These are phyloP conservation scores for Scaeva pyrastri DNA, from an alignment of 2,888 invertebrate genomes.

Conservation along the genomic window DNA sequence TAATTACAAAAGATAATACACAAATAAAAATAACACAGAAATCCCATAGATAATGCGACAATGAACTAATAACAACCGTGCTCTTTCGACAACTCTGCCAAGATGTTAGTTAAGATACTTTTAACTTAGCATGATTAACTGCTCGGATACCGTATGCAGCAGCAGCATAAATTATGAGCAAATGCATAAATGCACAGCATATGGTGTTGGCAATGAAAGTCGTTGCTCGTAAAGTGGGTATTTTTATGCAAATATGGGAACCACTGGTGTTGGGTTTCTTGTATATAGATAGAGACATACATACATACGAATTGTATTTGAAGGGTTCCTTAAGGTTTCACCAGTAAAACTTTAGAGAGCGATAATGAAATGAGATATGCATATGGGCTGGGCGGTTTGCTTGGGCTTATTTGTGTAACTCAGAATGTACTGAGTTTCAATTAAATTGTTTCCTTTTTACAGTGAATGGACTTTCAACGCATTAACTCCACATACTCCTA, in stretches of 20 bases:
- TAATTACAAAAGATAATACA: constrained; percentile 50
- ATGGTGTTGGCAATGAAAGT: constrained; percentile 65
- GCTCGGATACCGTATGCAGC: neutral
- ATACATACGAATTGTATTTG: neutral
- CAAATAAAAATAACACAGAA: constrained; percentile 18
- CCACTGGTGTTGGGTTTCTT: constrained; percentile 53
- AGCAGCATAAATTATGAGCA: constrained; percentile 57
- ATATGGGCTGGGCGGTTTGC: neutral
- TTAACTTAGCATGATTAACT: constrained; percentile 52
- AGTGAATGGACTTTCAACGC: constrained; percentile 11
- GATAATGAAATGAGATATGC: constrained; percentile 55
- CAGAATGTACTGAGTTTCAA: constrained; percentile 10
- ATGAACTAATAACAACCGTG: constrained; percentile 65
- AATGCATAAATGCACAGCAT: neutral
- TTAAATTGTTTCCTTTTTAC: constrained; percentile 33
- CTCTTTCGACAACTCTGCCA: constrained; percentile 41
- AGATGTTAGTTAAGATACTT: constrained; percentile 7
- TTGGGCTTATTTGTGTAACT: neutral
- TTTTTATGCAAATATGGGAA: constrained; percentile 64
- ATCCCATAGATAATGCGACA: constrained; percentile 62
- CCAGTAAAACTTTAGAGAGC: constrained; percentile 22
- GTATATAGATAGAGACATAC: no score
- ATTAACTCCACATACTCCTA: no score
- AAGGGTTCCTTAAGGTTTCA: constrained; percentile 58
- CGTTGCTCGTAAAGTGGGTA: neutral